Conservation (phyloP, 2,113 vertebrate genomes). For the Galemys pyrenaicus region DNA sequence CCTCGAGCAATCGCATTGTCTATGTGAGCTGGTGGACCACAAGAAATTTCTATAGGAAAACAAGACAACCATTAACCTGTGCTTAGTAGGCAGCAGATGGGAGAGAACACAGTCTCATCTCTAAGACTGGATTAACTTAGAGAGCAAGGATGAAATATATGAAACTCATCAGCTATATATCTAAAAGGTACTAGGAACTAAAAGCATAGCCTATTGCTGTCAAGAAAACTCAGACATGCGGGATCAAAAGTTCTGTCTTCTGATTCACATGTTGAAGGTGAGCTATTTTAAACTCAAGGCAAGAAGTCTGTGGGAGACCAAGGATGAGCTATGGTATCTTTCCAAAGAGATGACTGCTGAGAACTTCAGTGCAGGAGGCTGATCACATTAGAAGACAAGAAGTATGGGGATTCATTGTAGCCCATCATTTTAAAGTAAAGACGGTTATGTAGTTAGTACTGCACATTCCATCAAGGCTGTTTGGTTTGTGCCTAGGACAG, state of each 20-base stretch:
- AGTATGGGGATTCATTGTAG: not conserved
- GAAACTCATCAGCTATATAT: not conserved
- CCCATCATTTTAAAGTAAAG: not conserved
- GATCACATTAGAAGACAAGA: not conserved
- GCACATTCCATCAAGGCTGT: not conserved
- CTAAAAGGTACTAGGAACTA: not conserved
- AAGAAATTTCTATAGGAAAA: slow-evolving; percentile 93
- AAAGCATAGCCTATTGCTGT: not conserved
- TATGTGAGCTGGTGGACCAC: slow-evolving; percentile 90
- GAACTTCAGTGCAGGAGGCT: not conserved
- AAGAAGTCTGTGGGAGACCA: not conserved
- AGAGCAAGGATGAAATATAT: not conserved
- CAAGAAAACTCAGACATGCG: not conserved
- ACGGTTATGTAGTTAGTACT: not conserved
- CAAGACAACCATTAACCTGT: slow-evolving; percentile 17
- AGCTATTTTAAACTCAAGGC: not conserved
- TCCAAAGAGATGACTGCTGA: not conserved
- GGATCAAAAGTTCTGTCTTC: not conserved
- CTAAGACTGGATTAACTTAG: not conserved
- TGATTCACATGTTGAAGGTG: not conserved
- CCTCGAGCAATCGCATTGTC: slow-evolving; percentile 94
- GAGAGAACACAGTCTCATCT: not conserved
- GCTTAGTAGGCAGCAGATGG: not conserved
- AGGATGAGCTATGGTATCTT: not conserved
- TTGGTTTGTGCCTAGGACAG: not conserved